A percentile compares a stretch with the other conserved stretches of the same genome.
Conservation (phyloP, 1,140 invertebrate species). For the Caenorhabditis latens region DNA sequence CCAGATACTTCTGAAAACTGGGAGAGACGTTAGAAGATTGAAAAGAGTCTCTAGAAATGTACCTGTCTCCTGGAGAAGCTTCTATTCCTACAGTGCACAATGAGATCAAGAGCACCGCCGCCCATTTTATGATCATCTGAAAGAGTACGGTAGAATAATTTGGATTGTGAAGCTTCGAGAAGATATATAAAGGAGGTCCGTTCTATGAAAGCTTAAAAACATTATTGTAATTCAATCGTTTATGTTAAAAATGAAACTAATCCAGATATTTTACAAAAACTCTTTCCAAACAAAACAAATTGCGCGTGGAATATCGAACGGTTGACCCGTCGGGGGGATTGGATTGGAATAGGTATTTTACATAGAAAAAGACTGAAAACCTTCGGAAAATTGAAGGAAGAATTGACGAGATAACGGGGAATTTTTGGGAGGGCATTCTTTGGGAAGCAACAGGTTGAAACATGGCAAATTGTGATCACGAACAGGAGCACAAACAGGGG, state of each 20-base stretch:
- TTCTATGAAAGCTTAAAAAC: neutral
- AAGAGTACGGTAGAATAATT: no score
- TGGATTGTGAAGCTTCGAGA: no score
- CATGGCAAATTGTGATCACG: conserved; percentile 38
- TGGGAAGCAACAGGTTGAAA: conserved; percentile 24
- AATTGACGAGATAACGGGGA: conserved; percentile 19
- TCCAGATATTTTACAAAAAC: neutral
- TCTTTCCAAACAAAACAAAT: neutral
- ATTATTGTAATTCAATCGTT: no score
- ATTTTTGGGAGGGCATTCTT: conserved; percentile 4
- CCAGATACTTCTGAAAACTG: conserved; percentile 25
- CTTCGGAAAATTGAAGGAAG: neutral
- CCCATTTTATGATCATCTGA: neutral
- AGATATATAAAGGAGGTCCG: no score
- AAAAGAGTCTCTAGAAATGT: neutral
- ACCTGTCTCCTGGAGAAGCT: conserved; percentile 24
- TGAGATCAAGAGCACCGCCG: neutral
- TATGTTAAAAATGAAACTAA: no score
- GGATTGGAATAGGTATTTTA: neutral
- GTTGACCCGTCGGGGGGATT: neutral
- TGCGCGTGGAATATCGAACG: conserved; percentile 31
- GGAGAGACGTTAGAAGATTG: no score
- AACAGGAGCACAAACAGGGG: conserved; percentile 8
- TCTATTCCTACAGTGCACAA: neutral
- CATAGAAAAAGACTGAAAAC: neutral